Evolutionary conservation across 2,113 vertebrate genomes (phyloP).

Genomic region (Rhynchopsitta pachyrhyncha): DNA sequence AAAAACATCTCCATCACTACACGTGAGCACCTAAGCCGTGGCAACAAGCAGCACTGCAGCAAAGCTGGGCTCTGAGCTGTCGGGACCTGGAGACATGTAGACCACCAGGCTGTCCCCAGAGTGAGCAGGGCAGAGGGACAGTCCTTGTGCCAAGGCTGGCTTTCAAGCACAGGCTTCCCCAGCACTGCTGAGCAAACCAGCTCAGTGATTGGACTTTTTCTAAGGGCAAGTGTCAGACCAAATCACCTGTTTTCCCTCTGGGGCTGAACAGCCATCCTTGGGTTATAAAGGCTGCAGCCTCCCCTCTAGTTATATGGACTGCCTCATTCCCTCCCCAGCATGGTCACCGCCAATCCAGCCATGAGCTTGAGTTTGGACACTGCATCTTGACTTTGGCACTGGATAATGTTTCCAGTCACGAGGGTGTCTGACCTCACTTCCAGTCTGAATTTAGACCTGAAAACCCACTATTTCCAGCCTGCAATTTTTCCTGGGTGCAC

Average conservation of each 20-base stretch:
- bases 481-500: accelerated
- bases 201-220: not conserved
- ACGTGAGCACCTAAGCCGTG: accelerated
- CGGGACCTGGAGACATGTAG: not conserved
- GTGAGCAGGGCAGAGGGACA: not conserved
- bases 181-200: not conserved
- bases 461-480: not conserved
- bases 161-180: not conserved
- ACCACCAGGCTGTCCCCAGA: not conserved
- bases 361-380: not conserved
- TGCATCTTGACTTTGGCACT: not conserved
- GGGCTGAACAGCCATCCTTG: not conserved
- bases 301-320: not conserved
- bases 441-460: not conserved
- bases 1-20: accelerated
- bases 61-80: not conserved
- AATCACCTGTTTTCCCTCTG: not conserved
- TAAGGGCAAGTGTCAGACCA: not conserved
- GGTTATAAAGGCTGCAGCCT: not conserved
- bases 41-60: not conserved
- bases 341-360: accelerated
- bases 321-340: not conserved
- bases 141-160: not conserved
- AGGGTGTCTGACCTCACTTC: not conserved
- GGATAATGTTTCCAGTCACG: not conserved